Percentiles rank a stretch among this genome's conserved stretches.
Conservation (phyloP, 2,888 invertebrate species). For the Glaucopsyche alexis region DNA sequence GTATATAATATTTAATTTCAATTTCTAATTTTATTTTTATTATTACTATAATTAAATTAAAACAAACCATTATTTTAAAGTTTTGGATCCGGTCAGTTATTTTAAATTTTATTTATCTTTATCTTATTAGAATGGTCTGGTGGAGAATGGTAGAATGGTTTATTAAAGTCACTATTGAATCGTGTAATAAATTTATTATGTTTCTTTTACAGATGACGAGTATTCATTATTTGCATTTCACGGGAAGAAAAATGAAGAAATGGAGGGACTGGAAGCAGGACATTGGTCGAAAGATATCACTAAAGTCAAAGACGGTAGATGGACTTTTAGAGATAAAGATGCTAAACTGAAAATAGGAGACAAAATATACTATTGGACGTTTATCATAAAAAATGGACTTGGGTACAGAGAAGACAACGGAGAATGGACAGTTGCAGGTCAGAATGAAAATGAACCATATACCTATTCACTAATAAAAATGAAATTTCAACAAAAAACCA, state of each 20-base stretch:
- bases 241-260: conserved; percentile 85
- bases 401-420: conserved; percentile 83
- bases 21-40: too few species aligned
- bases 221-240: conserved; percentile 54
- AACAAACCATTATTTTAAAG: too few species aligned
- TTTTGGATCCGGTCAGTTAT: too few species aligned
- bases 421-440: conserved; percentile 27
- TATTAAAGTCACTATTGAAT: too few species aligned
- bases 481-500: too few species aligned
- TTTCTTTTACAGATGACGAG: conserved; percentile 74
- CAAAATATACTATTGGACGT: conserved; percentile 86
- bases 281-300: conserved; percentile 82
- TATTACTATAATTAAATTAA: too few species aligned
- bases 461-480: too few species aligned
- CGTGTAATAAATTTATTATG: neutral
- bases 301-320: conserved; percentile 80
- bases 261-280: conserved; percentile 84
- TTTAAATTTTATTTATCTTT: too few species aligned
- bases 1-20: too few species aligned
- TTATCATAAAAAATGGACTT: conserved; percentile 82
- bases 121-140: too few species aligned
- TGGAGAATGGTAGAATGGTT: too few species aligned
- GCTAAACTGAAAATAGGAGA: conserved; percentile 83
- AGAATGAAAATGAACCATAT: neutral
- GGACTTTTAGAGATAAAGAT: conserved; percentile 82